Evolutionary conservation across 2,888 invertebrate species (phyloP).

Genomic region (Glaucopsyche alexis): DNA sequence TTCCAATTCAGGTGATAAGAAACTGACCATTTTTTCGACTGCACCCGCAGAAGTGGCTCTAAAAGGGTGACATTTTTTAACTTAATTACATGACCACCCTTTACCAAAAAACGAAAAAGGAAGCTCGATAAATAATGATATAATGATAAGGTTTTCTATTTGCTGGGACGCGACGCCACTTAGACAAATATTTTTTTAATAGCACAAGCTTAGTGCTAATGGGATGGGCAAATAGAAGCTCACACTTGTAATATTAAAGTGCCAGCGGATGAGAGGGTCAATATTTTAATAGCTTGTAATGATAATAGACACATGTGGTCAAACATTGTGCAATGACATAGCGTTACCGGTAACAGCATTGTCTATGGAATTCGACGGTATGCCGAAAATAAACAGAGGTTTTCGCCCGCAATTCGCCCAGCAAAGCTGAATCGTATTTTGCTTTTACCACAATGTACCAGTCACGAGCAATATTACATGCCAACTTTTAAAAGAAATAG

Average conservation of each 20-base stretch:
- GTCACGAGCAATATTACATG: too few relatives aligned
- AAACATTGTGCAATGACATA: conserved; percentile 71
- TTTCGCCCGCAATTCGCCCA: neutral
- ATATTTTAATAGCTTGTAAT: conserved; percentile 76
- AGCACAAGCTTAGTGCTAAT: conserved; percentile 63
- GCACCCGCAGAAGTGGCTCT: conserved; percentile 58
- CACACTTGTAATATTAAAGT: conserved; percentile 66
- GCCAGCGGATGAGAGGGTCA: conserved; percentile 73
- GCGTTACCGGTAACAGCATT: conserved; percentile 3
- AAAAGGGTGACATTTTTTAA: conserved; percentile 77
- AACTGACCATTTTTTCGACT: conserved; percentile 68
- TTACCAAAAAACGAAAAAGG: conserved; percentile 47
- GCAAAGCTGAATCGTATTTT: neutral
- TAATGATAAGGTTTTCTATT: conserved; percentile 58
- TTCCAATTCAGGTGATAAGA: conserved; percentile 78
- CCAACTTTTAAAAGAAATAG: too few relatives aligned
- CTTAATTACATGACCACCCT: conserved; percentile 76
- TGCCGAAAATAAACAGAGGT: neutral
- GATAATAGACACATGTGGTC: conserved; percentile 71
- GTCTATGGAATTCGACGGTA: neutral
- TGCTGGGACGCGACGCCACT: conserved; percentile 54
- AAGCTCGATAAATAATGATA: conserved; percentile 57
- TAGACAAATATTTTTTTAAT: conserved; percentile 68
- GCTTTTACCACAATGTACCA: too few relatives aligned
- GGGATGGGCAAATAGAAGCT: conserved; percentile 69